Evolutionary conservation across 64 coral and sea anemone genomes (phyloP).

Genomic region (Hydrozoanthus tunicans): DNA sequence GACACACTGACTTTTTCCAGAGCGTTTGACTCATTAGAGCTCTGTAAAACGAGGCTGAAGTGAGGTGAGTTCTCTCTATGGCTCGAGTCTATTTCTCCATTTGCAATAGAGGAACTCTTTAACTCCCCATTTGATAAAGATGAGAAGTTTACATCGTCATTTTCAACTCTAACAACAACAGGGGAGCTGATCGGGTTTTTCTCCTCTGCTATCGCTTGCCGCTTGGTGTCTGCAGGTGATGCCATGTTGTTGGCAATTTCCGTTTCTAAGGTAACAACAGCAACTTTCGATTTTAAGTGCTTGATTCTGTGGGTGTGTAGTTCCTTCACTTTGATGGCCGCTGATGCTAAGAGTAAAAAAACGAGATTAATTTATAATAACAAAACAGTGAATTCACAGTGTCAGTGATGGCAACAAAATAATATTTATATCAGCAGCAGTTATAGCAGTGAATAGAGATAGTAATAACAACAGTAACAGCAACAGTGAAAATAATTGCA

Average conservation of each 20-base stretch:
- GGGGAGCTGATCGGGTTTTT: background rate
- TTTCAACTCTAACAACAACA: conserved; percentile 4
- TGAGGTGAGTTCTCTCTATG: background rate
- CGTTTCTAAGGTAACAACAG: conserved; percentile 47
- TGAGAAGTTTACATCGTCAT: background rate
- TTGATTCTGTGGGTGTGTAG: conserved; percentile 65
- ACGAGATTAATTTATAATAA: background rate
- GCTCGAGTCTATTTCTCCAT: background rate
- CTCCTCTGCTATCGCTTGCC: background rate
- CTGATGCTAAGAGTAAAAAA: conserved; percentile 48
- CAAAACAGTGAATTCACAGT: background rate
- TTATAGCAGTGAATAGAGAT: background rate
- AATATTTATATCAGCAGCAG: background rate
- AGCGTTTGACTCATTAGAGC: background rate
- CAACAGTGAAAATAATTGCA: background rate
- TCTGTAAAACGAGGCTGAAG: conserved; percentile 5
- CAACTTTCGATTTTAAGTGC: conserved; percentile 63
- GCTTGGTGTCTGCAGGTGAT: background rate
- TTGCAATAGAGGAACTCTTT: background rate
- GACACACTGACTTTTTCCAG: background rate
- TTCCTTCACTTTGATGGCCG: conserved; percentile 80
- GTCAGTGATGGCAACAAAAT: background rate
- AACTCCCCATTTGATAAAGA: conserved; percentile 33
- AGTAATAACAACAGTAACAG: background rate
- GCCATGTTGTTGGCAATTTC: background rate